Conservation (phyloP, 2,888 invertebrate species). For the Leptopilina syphax region DNA sequence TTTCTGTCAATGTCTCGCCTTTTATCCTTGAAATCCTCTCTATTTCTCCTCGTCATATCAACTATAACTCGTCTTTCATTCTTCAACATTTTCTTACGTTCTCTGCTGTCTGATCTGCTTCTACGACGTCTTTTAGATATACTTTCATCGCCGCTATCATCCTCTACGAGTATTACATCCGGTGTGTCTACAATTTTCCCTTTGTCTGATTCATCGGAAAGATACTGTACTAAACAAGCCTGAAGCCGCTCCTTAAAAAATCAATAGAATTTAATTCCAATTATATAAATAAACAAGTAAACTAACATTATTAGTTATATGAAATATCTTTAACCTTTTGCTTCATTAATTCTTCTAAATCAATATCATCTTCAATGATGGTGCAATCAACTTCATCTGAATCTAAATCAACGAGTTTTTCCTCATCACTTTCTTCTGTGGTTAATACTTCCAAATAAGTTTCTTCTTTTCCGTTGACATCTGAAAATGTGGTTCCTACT, state of each 20-base stretch:
- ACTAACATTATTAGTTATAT: neutral
- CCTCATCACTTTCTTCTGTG: conserved; percentile 74
- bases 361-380: conserved; percentile 90
- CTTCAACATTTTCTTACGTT: conserved; percentile 67
- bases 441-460: conserved; percentile 70
- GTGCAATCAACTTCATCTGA: conserved; percentile 82
- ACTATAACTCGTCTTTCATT: conserved; percentile 72
- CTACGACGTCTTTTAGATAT: conserved; percentile 74
- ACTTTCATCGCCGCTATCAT: conserved; percentile 81
- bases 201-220: conserved; percentile 81
- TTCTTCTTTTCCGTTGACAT: conserved; percentile 71
- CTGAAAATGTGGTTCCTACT: conserved; percentile 61
- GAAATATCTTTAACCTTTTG: conserved; percentile 82
- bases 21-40: conserved; percentile 66
- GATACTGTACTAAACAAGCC: conserved; percentile 87
- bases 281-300: neutral
- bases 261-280: neutral
- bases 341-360: conserved; percentile 92
- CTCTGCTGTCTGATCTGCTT: conserved; percentile 71
- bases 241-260: conserved; percentile 80
- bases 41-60: conserved; percentile 68
- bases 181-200: conserved; percentile 77
- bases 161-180: conserved; percentile 82
- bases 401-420: conserved; percentile 74
- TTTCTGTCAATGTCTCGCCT: conserved; percentile 67